Evolutionary conservation across 2,888 invertebrate species (phyloP).

Genomic region (Lasius platythorax): DNA sequence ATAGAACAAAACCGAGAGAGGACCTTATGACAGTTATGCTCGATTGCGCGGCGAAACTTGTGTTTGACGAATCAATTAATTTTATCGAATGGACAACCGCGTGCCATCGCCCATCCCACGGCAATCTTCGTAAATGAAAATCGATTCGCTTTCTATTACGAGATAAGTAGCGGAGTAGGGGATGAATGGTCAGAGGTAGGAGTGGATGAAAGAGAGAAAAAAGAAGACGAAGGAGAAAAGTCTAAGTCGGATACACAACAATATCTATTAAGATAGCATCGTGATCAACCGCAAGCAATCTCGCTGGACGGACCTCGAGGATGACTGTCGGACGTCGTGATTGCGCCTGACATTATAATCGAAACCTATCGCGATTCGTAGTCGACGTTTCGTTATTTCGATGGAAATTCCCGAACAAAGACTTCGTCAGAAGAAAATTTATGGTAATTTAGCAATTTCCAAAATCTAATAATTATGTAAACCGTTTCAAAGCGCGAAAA

Average conservation of each 20-base stretch:
- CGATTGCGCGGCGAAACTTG: conserved; percentile 42
- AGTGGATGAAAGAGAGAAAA: neutral
- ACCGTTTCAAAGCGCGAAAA: neutral
- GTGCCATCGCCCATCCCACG: conserved; percentile 45
- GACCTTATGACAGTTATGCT: neutral
- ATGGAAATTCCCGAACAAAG: neutral
- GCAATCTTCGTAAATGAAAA: conserved; percentile 73
- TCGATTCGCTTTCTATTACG: conserved; percentile 72
- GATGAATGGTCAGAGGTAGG: conserved; percentile 1
- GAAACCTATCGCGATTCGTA: conserved; percentile 64
- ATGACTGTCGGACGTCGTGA: conserved; percentile 54
- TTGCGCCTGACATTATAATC: conserved; percentile 70
- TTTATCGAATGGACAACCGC: conserved; percentile 67
- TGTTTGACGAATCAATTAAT: conserved; percentile 72
- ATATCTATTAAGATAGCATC: conserved; percentile 74
- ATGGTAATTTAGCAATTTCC: conserved; percentile 4
- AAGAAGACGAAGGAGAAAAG: conserved; percentile 49
- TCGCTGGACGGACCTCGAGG: conserved; percentile 66
- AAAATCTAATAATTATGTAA: conserved; percentile 37
- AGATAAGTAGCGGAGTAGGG: conserved; percentile 65
- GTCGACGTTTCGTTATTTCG: conserved; percentile 43
- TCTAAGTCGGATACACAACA: conserved; percentile 69
- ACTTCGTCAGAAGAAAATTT: neutral
- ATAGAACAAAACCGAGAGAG: conserved; percentile 37
- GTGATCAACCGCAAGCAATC: conserved; percentile 71